Base-by-base conservation (phyloP, 2,113 vertebrate genomes). In the Trogon surrucura region DNA sequence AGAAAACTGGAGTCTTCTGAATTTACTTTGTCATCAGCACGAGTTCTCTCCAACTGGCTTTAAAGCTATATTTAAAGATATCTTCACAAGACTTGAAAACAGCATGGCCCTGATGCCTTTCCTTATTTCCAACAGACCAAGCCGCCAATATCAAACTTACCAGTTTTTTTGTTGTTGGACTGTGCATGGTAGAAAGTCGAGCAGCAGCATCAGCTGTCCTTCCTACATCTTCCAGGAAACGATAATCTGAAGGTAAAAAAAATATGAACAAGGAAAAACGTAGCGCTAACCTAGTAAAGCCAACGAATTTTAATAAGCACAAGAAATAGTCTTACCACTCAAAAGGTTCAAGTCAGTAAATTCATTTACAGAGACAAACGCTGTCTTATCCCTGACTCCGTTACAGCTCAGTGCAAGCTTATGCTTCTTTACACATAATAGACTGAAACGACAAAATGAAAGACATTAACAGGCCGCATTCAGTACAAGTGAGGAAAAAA, bases 221-320 rank as follows among this genome's bases (percentile, higher is more conserved):
- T 84, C 98, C 99, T 4, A 98, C 98, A 38, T 99, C 99, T 98
- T 99, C 99, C 95, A 99, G 98, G 92, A 99, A 99, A 79, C 99
- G 98, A 97, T 99, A 99, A 98, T 99, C 99, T 99, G 87, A 73
- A 96, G 29, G 80, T 66, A 38, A 71, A 75, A 45, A 45, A 90
- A 32, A 83, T 41, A 41, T 36, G 61, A 58, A 91, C n/a, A 95
- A 56, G 71, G 64, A 91, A 86, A 92, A 77, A 86, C 29, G 30
- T 26, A 58, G 57, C 5, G 15, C 11, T 67, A 65, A 50, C 4
- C 15, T 44, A 61, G 30, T 8, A 62, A 67, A 87, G 22, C 13
- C 64, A 41, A 75, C 22, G 7, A 69, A 51, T 22, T 48, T 54
- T 58, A 51, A 60, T 70, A 30, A 44, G 67, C 57, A 80, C 9